Conservation (phyloP, 30 jellyfish, hydroid and myxozoan genomes). For the Aurelia aurita region DNA sequence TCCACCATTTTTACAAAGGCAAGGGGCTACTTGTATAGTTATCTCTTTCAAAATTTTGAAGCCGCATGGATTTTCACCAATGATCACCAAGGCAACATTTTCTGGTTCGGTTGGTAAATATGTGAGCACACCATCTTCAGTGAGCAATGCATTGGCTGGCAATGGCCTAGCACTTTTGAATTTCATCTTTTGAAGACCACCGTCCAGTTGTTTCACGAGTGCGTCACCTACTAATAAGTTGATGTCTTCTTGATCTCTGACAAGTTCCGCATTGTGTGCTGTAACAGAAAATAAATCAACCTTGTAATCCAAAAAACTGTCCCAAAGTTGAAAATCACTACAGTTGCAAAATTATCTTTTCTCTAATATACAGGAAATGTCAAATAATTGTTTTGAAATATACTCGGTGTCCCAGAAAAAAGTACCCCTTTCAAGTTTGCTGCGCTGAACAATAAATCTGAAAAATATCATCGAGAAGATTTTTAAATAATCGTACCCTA, state of each 20-base stretch:
- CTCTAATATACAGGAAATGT: no score
- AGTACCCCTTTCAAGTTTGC: no score
- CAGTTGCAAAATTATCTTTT: no score
- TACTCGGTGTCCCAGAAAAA: no score
- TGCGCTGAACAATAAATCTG: no score
- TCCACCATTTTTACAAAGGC: slow-evolving; percentile 76
- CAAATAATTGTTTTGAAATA: no score
- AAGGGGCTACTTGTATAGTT: slow-evolving; percentile 52
- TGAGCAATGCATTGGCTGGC: slow-evolving; percentile 64
- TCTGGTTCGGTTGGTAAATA: slow-evolving; percentile 54
- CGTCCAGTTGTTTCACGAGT: slow-evolving; percentile 62
- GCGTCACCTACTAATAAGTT: slow-evolving; percentile 58
- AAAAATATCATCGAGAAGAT: no score
- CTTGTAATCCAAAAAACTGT: no score
- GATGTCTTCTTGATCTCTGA: slow-evolving; percentile 52
- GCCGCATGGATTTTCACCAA: slow-evolving; percentile 54
- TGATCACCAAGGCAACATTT: slow-evolving; percentile 42
- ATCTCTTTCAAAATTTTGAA: slow-evolving; percentile 29
- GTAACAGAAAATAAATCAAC: neutral
- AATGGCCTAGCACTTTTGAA: slow-evolving; percentile 44
- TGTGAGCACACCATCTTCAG: slow-evolving; percentile 59
- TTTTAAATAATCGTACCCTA: no score
- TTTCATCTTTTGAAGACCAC: slow-evolving; percentile 40
- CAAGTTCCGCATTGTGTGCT: neutral
- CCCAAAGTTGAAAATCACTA: no score